phyloP scores from a whole-genome alignment of 2,113 vertebrate genomes.

The Terrapene triunguis region DNA sequence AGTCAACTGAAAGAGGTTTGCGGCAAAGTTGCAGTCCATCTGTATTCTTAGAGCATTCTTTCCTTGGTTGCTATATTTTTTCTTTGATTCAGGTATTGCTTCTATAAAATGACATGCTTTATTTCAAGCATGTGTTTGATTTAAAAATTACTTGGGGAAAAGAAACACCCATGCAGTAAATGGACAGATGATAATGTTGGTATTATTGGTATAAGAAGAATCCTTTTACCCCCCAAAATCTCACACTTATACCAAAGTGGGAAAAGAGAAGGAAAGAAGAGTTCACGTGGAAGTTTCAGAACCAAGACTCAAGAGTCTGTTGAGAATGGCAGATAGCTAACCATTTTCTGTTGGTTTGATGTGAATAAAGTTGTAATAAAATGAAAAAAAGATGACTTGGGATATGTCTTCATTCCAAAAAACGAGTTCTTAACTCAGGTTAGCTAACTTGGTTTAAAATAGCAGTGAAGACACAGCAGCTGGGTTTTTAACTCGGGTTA shows the following conservation, averaged over 20 bases:
- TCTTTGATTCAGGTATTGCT: background rate
- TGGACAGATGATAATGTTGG: background rate
- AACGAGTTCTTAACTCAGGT: too few species aligned
- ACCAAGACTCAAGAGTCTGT: background rate
- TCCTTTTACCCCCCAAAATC: background rate
- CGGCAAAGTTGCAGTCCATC: background rate
- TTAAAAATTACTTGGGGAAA: background rate
- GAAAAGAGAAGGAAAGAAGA: background rate
- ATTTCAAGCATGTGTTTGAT: background rate
- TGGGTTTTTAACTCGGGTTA: too few species aligned
- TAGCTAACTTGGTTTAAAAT: too few species aligned
- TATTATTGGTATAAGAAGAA: background rate
- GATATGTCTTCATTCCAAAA: too few species aligned
- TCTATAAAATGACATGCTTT: background rate
- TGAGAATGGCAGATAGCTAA: background rate
- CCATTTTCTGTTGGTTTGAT: background rate
- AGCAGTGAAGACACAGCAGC: too few species aligned
- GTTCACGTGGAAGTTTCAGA: background rate
- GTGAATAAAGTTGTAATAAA: background rate
- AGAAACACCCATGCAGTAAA: background rate
- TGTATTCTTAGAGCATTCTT: background rate
- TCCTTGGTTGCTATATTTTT: background rate
- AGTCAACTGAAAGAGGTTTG: background rate
- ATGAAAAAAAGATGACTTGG: too few species aligned
- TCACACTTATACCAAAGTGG: too few species aligned